These are phyloP conservation scores for Rhinichthys klamathensis DNA, from an alignment of 2,113 vertebrate species.

Conservation along the genomic window DNA sequence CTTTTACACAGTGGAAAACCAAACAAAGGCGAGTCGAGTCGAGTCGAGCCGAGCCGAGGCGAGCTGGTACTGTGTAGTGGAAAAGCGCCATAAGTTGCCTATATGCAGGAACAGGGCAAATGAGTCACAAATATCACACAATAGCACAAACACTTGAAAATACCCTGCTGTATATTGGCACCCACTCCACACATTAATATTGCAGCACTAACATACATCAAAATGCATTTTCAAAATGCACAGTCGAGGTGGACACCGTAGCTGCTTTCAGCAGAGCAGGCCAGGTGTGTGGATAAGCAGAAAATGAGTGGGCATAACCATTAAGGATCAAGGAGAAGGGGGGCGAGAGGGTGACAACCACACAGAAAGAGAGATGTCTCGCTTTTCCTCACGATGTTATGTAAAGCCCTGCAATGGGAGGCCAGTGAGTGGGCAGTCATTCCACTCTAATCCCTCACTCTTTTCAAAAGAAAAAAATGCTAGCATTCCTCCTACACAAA, in stretches of 20 bases:
- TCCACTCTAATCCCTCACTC: slow-evolving; percentile 52
- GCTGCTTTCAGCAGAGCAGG: slow-evolving; percentile 28
- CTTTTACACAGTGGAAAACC: no score
- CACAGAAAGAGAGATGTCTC: slow-evolving; percentile 16
- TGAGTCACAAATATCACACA: background rate
- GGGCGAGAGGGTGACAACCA: slow-evolving; percentile 16
- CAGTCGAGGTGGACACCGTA: slow-evolving; percentile 2
- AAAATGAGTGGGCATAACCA: slow-evolving; percentile 48
- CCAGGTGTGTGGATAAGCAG: slow-evolving; percentile 53
- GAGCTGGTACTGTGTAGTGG: no score
- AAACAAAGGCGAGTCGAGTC: no score
- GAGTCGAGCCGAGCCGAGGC: no score
- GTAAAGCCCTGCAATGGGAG: slow-evolving; percentile 55
- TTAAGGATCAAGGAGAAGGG: slow-evolving; percentile 7
- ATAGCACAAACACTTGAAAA: slow-evolving; percentile 9
- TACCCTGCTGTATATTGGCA: background rate
- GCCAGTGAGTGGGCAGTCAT: slow-evolving; percentile 58
- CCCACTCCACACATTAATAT: slow-evolving; percentile 19
- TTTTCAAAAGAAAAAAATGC: slow-evolving; percentile 50
- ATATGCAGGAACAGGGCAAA: background rate
- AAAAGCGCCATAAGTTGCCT: no score
- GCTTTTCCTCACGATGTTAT: slow-evolving; percentile 40
- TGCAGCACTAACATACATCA: background rate
- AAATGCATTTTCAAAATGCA: slow-evolving; percentile 16
- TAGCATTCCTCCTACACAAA: slow-evolving; percentile 57